Base-by-base conservation (phyloP, 2,113 vertebrate genomes). In the Ovibos moschatus region DNA sequence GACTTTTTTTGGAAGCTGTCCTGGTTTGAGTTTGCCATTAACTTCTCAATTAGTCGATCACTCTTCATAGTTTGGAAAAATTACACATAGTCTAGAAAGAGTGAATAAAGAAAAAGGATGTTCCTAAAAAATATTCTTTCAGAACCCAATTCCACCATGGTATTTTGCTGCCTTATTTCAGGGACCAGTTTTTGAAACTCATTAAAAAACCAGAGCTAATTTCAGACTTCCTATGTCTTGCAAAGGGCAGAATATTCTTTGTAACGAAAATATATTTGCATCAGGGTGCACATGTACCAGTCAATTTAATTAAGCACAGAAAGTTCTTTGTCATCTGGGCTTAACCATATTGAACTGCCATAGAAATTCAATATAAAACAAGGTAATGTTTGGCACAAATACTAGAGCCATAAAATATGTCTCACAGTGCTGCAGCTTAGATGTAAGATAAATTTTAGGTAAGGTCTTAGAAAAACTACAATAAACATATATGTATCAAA, bases 301-400 rank as follows among this genome's bases (percentile, higher is more conserved):
- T 95, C 85, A 87, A 98, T 95, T 94, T 74, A 92, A 97, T 97
- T 97, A 96, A 97, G 45, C 6, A 83, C 53, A 79, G 92, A 0
- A 76, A 90, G 83, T 95, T 86, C n/a, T 95, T 95, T 47, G 89
- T 97, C 64, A 85, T 97, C 95, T 81, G 6, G 21, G 8, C 50
- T 60, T 64, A 62, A 78, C 87, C 64, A 76, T 92, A 30, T 78
- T 92, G 74, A 67, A 64, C 83, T 92, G 1, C 1, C 96, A 1
- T 78, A 88, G 58, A 94, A 97, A 98, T 84, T 98, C 97, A 97
- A 87, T 97, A 92, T 11, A 6, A 51, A 84, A 67, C 78, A 90
- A 94, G 43, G 33, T 79, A 94, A 83, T 47, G 62, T 25, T 55
- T 96, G 60, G 53, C 4, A 98, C 12, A 91, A 82, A 96, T 95